Percentiles rank a stretch among this genome's conserved stretches.
phyloP scores from a whole-genome alignment of 2,888 invertebrate species.

The Drosophila melanosoma region DNA sequence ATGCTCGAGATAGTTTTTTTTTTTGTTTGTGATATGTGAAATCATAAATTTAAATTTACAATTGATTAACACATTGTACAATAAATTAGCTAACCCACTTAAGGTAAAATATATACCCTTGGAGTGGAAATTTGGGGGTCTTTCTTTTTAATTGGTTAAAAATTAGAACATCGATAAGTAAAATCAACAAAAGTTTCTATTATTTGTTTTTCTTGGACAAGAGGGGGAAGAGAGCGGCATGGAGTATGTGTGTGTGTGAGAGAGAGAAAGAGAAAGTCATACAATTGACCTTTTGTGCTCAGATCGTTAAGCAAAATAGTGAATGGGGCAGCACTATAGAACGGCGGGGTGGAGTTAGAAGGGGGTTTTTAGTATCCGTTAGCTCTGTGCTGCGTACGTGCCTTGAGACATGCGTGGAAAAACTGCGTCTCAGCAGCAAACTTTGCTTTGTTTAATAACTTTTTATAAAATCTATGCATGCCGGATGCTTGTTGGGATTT shows the following conservation, averaged over 20 bases:
- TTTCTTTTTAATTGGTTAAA: conserved; percentile 27
- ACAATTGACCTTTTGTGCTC: conserved; percentile 21
- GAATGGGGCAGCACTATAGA: not conserved
- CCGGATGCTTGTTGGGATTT: conserved; percentile 19
- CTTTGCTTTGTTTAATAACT: not conserved
- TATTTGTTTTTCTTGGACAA: not conserved
- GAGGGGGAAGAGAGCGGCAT: conserved; percentile 8
- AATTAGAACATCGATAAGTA: conserved; percentile 20
- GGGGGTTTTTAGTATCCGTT: conserved; percentile 10
- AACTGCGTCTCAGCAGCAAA: not conserved
- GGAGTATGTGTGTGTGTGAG: not conserved
- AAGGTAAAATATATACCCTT: conserved; percentile 12
- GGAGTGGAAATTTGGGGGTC: conserved; percentile 1
- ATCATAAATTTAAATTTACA: conserved; percentile 34
- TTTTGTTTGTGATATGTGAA: conserved; percentile 3
- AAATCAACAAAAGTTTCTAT: not conserved
- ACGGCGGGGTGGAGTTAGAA: not conserved
- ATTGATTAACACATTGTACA: conserved; percentile 57
- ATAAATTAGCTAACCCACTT: conserved; percentile 52
- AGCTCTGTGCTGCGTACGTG: conserved; percentile 52
- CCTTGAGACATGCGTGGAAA: conserved; percentile 35
- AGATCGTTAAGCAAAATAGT: conserved; percentile 10
- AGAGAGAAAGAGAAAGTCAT: not conserved
- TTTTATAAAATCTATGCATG: conserved; percentile 10
- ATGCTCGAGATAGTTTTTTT: conserved; percentile 5